Percentiles rank a stretch among this genome's conserved stretches.
Evolutionary conservation across 2,113 vertebrate species (phyloP).

Genomic region (Cyrtonyx montezumae): DNA sequence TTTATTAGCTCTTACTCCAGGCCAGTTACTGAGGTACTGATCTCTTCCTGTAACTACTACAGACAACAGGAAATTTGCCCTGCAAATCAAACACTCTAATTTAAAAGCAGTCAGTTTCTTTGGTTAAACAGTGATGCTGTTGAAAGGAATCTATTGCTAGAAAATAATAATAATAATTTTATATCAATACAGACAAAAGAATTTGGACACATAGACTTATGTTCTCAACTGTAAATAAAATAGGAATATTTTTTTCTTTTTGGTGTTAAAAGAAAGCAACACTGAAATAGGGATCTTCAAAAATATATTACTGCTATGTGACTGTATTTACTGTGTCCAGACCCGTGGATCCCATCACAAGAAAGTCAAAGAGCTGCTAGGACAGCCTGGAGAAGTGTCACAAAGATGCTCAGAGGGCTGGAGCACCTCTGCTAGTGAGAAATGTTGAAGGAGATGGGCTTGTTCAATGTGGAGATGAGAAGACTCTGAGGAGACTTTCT

Average conservation of each 20-base stretch:
- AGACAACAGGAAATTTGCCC: constrained; percentile 11
- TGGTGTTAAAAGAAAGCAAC: background rate
- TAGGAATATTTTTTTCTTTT: background rate
- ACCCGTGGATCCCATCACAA: no score
- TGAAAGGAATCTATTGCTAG: background rate
- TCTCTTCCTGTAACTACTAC: background rate
- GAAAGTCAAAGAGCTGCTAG: no score
- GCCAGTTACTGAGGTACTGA: background rate
- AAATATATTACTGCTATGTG: background rate
- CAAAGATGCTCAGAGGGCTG: background rate
- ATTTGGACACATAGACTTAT: background rate
- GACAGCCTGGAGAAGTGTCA: no score
- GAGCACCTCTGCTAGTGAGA: no score
- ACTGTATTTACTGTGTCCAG: no score
- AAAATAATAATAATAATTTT: background rate
- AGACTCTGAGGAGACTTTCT: background rate
- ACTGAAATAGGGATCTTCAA: background rate
- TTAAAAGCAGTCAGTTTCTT: background rate
- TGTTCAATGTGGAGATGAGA: background rate
- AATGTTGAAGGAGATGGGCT: background rate
- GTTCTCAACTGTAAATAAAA: background rate
- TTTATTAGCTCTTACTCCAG: constrained; percentile 20
- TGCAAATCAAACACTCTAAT: background rate
- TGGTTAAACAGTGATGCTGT: background rate
- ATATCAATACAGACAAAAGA: background rate